phyloP scores from a whole-genome alignment of 2,888 invertebrate species.

The Unio pictorum region DNA sequence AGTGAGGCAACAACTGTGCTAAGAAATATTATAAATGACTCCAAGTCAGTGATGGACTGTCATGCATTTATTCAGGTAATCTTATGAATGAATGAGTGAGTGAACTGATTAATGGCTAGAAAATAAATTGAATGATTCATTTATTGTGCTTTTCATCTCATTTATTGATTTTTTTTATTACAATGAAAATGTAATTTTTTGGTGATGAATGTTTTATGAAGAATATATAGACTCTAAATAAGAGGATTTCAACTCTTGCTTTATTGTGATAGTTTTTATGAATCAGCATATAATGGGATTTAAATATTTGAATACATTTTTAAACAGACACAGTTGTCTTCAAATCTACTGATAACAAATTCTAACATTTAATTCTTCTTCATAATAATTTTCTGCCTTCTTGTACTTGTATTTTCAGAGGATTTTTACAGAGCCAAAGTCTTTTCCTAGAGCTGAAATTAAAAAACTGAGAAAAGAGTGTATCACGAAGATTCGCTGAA shows the following conservation, averaged over 20 bases:
- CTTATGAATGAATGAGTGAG: background rate
- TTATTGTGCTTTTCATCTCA: background rate
- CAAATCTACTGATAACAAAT: too few species aligned
- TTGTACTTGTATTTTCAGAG: constrained; percentile 75
- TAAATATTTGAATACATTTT: too few species aligned
- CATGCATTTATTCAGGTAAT: constrained; percentile 90
- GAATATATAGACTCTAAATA: too few species aligned
- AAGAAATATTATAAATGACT: constrained; percentile 85
- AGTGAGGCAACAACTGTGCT: constrained; percentile 86
- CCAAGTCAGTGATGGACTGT: constrained; percentile 83
- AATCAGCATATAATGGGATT: too few species aligned
- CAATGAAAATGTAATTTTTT: too few species aligned
- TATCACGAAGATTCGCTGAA: background rate
- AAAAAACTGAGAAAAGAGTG: constrained; percentile 53
- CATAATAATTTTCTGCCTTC: background rate
- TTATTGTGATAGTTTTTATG: too few species aligned
- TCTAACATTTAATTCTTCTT: background rate
- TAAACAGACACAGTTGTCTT: too few species aligned
- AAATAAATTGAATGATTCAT: background rate
- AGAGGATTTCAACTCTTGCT: too few species aligned
- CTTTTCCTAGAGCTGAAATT: constrained; percentile 80
- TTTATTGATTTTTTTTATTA: background rate
- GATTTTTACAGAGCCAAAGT: constrained; percentile 87
- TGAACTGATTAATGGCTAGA: background rate
- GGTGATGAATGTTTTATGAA: too few species aligned